phyloP scores from a whole-genome alignment of 2,797 vertebrate species.

The Pampus argenteus region DNA sequence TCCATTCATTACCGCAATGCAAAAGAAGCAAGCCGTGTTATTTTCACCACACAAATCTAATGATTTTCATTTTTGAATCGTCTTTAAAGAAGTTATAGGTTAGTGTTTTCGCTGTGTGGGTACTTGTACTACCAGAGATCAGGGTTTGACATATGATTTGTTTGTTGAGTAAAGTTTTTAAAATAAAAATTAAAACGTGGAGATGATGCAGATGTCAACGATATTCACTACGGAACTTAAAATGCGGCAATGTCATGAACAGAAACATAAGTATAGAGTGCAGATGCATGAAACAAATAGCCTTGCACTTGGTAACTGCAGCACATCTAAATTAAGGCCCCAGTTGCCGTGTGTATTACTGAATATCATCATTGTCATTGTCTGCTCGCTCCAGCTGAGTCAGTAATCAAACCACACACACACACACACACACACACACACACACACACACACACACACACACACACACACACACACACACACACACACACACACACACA shows the following conservation, averaged over 20 bases:
- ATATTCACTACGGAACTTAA: not conserved
- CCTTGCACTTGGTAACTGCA: conserved; percentile 30
- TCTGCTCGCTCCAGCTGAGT: conserved; percentile 57
- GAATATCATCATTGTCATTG: conserved; percentile 62
- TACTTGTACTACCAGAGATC: not conserved
- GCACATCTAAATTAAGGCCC: conserved; percentile 45
- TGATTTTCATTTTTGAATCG: conserved; percentile 33
- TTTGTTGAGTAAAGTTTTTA: not conserved
- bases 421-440: not conserved
- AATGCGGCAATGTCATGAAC: not conserved
- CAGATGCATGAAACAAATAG: not conserved
- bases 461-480: not conserved
- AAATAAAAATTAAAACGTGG: not conserved
- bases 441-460: not conserved
- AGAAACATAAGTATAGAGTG: not conserved
- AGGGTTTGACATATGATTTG: conserved; percentile 4
- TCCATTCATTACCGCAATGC: conserved; percentile 64
- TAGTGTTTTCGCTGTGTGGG: not conserved
- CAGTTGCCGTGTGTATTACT: conserved; percentile 32
- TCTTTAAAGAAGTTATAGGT: conserved; percentile 37
- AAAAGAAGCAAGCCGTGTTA: conserved; percentile 45
- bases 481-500: too few species aligned
- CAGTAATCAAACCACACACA: conserved; percentile 19
- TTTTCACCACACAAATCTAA: conserved; percentile 58
- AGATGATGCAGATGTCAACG: too few species aligned